These are phyloP conservation scores for Sylvilagus floridanus DNA, from an alignment of 2,797 vertebrate genomes.

Conservation along the genomic window DNA sequence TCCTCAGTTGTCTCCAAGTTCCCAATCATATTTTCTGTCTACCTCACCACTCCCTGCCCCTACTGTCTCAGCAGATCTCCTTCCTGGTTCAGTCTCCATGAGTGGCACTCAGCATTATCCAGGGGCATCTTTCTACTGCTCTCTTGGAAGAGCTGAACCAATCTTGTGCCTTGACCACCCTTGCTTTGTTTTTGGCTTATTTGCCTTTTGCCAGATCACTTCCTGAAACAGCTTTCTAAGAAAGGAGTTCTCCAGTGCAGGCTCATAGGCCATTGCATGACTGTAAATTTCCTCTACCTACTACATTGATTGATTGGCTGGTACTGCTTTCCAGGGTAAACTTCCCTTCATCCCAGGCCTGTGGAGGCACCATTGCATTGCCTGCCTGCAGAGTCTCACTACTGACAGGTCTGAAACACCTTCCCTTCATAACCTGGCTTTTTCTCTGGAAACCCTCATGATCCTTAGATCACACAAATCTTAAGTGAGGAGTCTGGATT, in stretches of 20 bases:
- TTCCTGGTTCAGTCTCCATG: not conserved
- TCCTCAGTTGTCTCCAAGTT: not conserved
- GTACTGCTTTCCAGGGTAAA: not conserved
- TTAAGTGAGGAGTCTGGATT: not conserved
- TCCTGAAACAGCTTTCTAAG: not conserved
- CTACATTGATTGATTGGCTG: not conserved
- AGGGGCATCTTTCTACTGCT: not conserved
- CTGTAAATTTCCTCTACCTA: not conserved
- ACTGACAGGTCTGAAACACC: not conserved
- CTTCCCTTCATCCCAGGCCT: not conserved
- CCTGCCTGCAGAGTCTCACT: not conserved
- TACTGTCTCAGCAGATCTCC: not conserved
- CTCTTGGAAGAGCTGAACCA: not conserved
- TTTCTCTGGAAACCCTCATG: not conserved
- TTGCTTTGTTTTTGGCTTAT: not conserved
- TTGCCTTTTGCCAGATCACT: not conserved
- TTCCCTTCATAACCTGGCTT: not conserved
- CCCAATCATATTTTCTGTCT: not conserved
- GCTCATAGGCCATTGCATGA: not conserved
- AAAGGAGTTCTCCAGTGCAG: not conserved
- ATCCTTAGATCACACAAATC: not conserved
- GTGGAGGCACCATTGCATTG: not conserved
- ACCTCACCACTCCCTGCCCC: not conserved
- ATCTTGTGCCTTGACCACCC: not conserved
- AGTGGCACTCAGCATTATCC: not conserved